phyloP scores from a whole-genome alignment of 2,888 invertebrate genomes.

The Drosophila incognita region DNA sequence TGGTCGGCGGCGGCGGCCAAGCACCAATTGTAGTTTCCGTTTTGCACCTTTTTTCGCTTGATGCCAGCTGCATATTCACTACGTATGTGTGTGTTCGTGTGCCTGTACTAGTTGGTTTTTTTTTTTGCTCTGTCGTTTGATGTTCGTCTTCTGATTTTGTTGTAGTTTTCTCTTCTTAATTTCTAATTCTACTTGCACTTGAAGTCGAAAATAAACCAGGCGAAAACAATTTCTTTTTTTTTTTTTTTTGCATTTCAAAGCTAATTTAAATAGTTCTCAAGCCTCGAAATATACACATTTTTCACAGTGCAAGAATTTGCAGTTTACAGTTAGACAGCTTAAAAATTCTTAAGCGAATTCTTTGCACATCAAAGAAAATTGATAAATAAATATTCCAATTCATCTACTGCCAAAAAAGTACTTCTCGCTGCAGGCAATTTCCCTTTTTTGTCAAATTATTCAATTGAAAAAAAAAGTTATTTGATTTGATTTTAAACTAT shows the following conservation, averaged over 20 bases:
- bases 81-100: constrained; percentile 1
- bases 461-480: background rate
- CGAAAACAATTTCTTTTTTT: constrained; percentile 32
- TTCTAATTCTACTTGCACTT: constrained; percentile 62
- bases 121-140: constrained; percentile 26
- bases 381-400: constrained; percentile 1
- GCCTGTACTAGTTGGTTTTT: constrained; percentile 1
- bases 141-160: constrained; percentile 35
- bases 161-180: constrained; percentile 38
- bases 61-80: constrained; percentile 11
- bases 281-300: background rate
- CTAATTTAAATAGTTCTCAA: constrained; percentile 17
- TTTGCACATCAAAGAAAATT: background rate
- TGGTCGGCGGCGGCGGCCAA: constrained; percentile 5
- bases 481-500: background rate
- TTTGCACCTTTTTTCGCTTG: constrained; percentile 16
- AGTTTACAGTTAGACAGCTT: background rate
- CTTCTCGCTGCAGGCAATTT: background rate
- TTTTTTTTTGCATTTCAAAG: constrained; percentile 3
- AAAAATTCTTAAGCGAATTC: background rate
- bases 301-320: background rate
- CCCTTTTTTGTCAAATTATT: background rate
- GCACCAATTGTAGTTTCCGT: constrained; percentile 11
- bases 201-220: constrained; percentile 67
- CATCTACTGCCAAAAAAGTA: background rate